phyloP scores from a whole-genome alignment of 2,888 invertebrate species.

The Drosophila maculinotata region DNA sequence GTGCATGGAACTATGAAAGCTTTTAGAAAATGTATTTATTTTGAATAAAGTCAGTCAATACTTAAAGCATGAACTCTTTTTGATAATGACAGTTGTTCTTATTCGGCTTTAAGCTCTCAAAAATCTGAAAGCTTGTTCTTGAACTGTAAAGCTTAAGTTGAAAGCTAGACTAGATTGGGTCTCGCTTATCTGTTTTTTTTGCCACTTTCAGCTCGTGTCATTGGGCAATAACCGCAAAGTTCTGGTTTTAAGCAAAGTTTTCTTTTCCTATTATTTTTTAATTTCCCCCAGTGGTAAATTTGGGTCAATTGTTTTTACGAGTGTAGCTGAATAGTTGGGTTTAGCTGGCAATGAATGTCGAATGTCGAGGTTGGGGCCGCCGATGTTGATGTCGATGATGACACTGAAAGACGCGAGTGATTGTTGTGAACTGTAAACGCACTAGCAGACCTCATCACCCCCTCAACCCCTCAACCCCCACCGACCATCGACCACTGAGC shows the following conservation, averaged over 20 bases:
- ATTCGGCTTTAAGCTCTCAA: too few relatives aligned
- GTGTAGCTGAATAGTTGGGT: conserved; percentile 34
- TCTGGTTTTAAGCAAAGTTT: background rate
- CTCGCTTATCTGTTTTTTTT: background rate
- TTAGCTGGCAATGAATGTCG: conserved; percentile 42
- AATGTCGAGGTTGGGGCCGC: conserved; percentile 43
- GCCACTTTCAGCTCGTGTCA: conserved; percentile 10
- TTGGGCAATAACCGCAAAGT: background rate
- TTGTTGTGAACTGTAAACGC: conserved; percentile 27
- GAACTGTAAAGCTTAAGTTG: too few relatives aligned
- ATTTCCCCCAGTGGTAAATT: background rate
- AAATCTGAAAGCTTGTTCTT: too few relatives aligned
- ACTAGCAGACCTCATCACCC: background rate
- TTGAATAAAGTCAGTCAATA: too few relatives aligned
- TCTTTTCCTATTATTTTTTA: background rate
- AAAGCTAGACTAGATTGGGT: too few relatives aligned
- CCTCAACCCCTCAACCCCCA: background rate
- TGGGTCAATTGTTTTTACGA: conserved; percentile 48
- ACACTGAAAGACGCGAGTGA: conserved; percentile 57
- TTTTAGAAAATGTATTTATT: too few relatives aligned
- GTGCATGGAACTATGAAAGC: too few relatives aligned
- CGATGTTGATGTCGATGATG: conserved; percentile 52
- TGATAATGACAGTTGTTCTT: too few relatives aligned
- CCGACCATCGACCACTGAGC: too few relatives aligned
- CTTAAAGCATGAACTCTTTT: too few relatives aligned